Percentiles rank a stretch among this genome's conserved stretches.
These are phyloP conservation scores for Lagocephalus sceleratus DNA, from an alignment of 2,797 vertebrate genomes.

Conservation along the genomic window DNA sequence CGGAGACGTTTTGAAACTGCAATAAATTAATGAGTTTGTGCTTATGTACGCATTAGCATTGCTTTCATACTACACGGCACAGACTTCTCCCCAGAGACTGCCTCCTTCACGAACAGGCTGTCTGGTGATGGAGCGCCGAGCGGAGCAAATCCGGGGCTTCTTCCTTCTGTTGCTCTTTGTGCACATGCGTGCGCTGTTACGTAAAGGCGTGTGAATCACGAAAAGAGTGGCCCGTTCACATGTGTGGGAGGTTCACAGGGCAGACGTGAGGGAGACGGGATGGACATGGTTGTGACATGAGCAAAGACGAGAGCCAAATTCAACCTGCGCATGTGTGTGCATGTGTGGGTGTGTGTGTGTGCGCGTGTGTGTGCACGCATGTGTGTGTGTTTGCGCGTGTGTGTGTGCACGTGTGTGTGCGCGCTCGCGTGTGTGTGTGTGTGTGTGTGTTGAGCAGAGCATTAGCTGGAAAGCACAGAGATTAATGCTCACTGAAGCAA, in stretches of 20 bases:
- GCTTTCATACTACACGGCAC: constrained; percentile 5
- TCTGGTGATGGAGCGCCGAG: constrained; percentile 2
- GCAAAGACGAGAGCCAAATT: constrained; percentile 4
- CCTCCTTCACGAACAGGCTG: constrained; percentile 20
- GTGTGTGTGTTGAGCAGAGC: no score
- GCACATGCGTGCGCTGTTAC: background rate
- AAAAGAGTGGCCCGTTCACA: constrained; percentile 7
- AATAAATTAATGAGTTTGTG: constrained; percentile 9
- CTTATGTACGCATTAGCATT: background rate
- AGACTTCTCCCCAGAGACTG: constrained; percentile 12
- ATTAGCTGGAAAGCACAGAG: constrained; percentile 51
- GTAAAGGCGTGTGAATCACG: background rate
- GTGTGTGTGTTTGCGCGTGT: background rate
- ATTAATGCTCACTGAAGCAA: constrained; percentile 57
- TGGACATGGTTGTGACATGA: constrained; percentile 17
- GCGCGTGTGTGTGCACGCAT: no score
- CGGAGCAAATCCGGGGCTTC: constrained; percentile 7
- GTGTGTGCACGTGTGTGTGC: constrained; percentile 18
- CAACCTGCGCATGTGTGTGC: constrained; percentile 11
- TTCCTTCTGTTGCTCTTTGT: background rate
- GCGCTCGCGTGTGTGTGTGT: no score
- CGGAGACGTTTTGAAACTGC: constrained; percentile 20
- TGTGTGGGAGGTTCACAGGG: constrained; percentile 8
- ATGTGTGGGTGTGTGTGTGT: constrained; percentile 14
- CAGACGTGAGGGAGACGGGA: background rate